Evolutionary conservation across 1,140 invertebrate genomes (phyloP), one percentile per base, ranked within the genome.

Genomic region (Diachasmimorpha longicaudata): DNA sequence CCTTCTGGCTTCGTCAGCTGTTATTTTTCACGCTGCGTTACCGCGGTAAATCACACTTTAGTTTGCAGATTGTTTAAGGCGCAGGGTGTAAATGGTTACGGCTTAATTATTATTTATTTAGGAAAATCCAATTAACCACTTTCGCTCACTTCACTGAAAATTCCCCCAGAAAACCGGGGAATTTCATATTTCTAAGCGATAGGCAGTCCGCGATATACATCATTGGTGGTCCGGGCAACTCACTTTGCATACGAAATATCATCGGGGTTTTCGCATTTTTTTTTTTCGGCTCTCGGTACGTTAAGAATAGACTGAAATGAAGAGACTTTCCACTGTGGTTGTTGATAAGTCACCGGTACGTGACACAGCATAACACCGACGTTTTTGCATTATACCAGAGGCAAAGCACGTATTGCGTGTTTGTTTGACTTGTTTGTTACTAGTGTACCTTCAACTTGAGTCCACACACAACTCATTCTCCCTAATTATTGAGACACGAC

Each of bases 301-400:
- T 16, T 16, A 46, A 52, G 48, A 72, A 72, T 52, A 55, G 44
- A 63, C 19, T 23, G 58, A 63, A 63, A 63, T 63, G 58, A 63
- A 25, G 58, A 63, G 19, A 63, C 19, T 63, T 72, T 36, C 70
- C 48, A 19, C 48, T 19, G 16, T 37, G 42, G 58, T 25, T 63
- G 58, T 63, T 63, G 58, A 63, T 63, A 63, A 63, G 58, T 63
- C 58, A 63, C 58, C 1, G 3, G 19, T 63, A 63, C 58, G 58
- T 63, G 58, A 63, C 58, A 63, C 58, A 63, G 19, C 23, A 63
- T 25, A 55, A 55, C 48, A 19, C 23, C 23, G 21, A 14, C 2
- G 58, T 23, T 63, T 63, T 63, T 63, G 23, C 23, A 19, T 63
- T 25, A 11, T 9, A 63, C 58, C 25, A 25, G 21, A 63, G 21